phyloP scores from a whole-genome alignment of 2,888 invertebrate genomes.

The Miltochrista miniata region DNA sequence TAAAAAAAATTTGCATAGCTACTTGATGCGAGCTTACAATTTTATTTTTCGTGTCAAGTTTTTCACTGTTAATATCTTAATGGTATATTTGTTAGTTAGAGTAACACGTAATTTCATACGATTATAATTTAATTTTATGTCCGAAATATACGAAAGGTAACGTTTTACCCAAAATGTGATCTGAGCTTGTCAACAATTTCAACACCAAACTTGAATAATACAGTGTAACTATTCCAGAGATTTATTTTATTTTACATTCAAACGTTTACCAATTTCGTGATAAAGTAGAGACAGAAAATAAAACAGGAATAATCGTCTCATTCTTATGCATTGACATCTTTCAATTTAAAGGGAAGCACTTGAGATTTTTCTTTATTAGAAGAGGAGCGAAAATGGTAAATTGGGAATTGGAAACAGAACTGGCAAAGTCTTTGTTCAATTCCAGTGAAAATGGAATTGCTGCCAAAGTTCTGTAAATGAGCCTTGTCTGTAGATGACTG shows the following conservation, averaged over 20 bases:
- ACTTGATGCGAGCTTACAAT: too few species aligned
- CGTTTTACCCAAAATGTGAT: too few species aligned
- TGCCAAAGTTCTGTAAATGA: conserved; percentile 23
- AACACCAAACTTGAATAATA: too few species aligned
- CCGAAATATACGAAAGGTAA: too few species aligned
- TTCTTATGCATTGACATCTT: conserved; percentile 40
- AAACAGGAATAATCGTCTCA: conserved; percentile 10
- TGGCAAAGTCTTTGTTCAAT: conserved; percentile 34
- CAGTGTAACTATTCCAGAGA: conserved; percentile 5
- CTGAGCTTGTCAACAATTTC: too few species aligned
- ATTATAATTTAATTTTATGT: too few species aligned
- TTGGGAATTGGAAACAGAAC: conserved; percentile 38
- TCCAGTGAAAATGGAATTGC: conserved; percentile 42
- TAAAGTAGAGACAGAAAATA: conserved; percentile 23
- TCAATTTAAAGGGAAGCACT: conserved; percentile 32
- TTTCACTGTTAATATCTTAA: too few species aligned
- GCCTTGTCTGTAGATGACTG: conserved; percentile 10
- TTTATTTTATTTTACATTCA: conserved; percentile 12
- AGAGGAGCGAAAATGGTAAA: conserved; percentile 34
- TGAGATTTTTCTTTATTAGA: conserved; percentile 31
- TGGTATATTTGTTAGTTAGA: too few species aligned
- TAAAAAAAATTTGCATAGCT: too few species aligned
- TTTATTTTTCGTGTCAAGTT: too few species aligned
- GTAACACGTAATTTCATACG: too few species aligned
- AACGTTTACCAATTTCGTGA: conserved; percentile 1